phyloP scores from a whole-genome alignment of 2,113 vertebrate genomes.

The Catagonus wagneri region DNA sequence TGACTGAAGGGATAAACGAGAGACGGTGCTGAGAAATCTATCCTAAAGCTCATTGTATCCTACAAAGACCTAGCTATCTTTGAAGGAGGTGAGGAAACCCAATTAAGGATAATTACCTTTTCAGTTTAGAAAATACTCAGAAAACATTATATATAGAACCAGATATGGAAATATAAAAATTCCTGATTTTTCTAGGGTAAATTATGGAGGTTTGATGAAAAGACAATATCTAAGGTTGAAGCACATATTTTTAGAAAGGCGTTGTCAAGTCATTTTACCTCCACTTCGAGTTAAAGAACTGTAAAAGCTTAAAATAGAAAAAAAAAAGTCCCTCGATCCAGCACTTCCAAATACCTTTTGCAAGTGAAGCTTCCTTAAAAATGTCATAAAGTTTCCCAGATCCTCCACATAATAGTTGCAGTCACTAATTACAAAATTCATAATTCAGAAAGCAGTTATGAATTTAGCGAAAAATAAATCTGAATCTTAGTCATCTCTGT shows the following conservation, averaged over 20 bases:
- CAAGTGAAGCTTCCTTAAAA: background rate
- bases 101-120: slow-evolving; percentile 37
- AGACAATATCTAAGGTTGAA: background rate
- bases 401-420: background rate
- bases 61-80: background rate
- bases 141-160: background rate
- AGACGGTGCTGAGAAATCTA: background rate
- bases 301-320: background rate
- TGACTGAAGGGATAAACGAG: background rate
- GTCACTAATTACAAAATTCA: background rate
- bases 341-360: background rate
- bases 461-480: background rate
- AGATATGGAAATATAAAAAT: background rate
- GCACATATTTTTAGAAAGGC: background rate
- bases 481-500: background rate
- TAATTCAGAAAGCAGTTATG: background rate
- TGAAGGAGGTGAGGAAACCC: background rate
- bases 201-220: background rate
- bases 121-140: background rate
- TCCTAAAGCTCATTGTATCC: background rate
- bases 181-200: background rate
- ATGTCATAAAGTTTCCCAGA: background rate
- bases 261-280: background rate
- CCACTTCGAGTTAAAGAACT: background rate
- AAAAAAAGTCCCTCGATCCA: background rate